Conservation (phyloP, 2,888 invertebrate genomes). For the Stramonita haemastoma region DNA sequence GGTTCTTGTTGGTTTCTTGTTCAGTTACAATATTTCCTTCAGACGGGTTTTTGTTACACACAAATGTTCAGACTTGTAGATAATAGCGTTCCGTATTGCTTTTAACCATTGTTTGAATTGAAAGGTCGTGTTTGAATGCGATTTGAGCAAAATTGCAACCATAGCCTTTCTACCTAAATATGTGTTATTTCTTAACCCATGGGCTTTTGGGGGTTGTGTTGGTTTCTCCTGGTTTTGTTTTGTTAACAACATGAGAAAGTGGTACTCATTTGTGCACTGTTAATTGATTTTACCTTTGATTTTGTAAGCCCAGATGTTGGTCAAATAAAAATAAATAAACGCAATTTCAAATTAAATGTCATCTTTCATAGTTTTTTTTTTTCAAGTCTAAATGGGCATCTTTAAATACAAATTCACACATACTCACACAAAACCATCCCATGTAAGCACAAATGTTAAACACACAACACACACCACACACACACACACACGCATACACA, state of each 20-base stretch:
- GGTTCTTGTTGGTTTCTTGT: neutral
- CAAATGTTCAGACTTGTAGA: neutral
- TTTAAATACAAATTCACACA: neutral
- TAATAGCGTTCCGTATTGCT: neutral
- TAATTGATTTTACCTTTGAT: conserved; percentile 29
- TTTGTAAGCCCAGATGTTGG: conserved; percentile 35
- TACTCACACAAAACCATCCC: neutral
- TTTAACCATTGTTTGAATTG: neutral
- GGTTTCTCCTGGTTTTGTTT: neutral
- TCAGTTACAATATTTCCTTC: neutral
- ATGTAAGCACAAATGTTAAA: neutral
- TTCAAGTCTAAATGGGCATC: no score
- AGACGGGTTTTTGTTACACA: conserved; percentile 20
- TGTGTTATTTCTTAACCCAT: neutral
- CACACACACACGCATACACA: neutral
- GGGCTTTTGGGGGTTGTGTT: neutral
- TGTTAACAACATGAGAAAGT: neutral
- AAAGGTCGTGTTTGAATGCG: neutral
- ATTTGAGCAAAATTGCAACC: conserved; percentile 11
- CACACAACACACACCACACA: no score
- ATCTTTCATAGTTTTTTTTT: neutral
- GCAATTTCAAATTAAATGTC: neutral
- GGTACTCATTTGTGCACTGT: conserved; percentile 20
- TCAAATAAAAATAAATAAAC: conserved; percentile 20
- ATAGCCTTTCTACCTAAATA: neutral